Percentiles rank a stretch among this genome's conserved stretches.
Conservation (phyloP, 2,113 vertebrate species). For the Bambusicola thoracicus region DNA sequence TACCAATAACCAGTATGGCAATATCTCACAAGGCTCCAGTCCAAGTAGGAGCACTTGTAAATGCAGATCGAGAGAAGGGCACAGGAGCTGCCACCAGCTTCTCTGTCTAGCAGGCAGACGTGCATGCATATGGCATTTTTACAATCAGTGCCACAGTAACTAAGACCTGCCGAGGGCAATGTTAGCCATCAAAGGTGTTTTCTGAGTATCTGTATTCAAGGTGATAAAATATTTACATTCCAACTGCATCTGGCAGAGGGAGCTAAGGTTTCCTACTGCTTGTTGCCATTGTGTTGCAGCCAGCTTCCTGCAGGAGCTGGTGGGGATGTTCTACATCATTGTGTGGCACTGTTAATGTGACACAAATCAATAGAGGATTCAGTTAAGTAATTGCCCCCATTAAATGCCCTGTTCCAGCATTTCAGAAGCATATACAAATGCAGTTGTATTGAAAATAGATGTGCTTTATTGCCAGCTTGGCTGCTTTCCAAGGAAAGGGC, state of each 20-base stretch:
- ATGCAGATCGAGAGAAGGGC: neutral
- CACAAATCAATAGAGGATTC: neutral
- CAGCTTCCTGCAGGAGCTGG: neutral
- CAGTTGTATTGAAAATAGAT: neutral
- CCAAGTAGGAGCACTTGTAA: neutral
- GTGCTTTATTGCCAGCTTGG: neutral
- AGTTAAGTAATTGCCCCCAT: neutral
- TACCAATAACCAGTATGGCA: no score
- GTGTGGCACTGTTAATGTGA: neutral
- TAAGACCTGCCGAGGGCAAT: neutral
- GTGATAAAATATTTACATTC: constrained; percentile 21
- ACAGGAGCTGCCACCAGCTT: neutral
- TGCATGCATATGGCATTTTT: neutral
- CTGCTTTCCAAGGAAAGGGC: constrained; percentile 2
- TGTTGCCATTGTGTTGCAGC: neutral
- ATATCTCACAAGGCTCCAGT: neutral
- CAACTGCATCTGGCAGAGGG: neutral
- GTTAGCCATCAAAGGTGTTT: neutral
- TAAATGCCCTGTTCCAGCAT: neutral
- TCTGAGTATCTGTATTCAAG: neutral
- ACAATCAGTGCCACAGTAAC: neutral
- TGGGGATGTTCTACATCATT: neutral
- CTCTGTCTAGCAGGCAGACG: fast-evolving
- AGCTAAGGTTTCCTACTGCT: neutral
- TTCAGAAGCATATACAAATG: neutral